A percentile compares a stretch with the other conserved stretches of the same genome.
Evolutionary conservation across 2,113 vertebrate species (phyloP).

Genomic region (Perca flavescens): DNA sequence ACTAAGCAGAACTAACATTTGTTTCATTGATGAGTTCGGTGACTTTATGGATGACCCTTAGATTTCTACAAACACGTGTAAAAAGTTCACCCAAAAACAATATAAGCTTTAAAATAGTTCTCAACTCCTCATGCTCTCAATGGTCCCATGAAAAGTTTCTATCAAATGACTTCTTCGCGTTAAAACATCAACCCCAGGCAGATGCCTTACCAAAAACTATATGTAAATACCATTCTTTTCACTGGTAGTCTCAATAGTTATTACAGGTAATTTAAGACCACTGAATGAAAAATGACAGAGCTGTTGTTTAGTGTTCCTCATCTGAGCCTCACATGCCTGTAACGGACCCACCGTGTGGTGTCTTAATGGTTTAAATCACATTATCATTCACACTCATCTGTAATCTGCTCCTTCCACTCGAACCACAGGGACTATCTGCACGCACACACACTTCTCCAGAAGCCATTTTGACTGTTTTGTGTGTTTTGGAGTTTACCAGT

Average conservation of each 20-base stretch:
- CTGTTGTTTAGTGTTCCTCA: not conserved
- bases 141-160: no score
- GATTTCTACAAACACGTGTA: not conserved
- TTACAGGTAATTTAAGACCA: no score
- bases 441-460: not conserved
- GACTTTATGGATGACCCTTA: not conserved
- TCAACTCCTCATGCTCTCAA: no score
- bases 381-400: conserved; percentile 29
- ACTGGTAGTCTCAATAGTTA: no score
- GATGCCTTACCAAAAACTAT: no score
- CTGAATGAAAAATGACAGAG: no score
- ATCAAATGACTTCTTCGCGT: no score
- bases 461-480: conserved; percentile 21
- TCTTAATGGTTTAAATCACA: conserved; percentile 43
- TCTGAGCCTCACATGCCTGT: not conserved
- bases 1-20: not conserved
- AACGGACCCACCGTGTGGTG: no score
- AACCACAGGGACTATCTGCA: not conserved
- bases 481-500: conserved; percentile 23
- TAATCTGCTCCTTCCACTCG: conserved; percentile 7
- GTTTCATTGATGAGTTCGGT: not conserved
- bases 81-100: not conserved
- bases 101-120: not conserved
- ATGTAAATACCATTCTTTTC: no score
- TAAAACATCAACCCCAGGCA: no score